phyloP scores from a whole-genome alignment of 2,113 vertebrate species.

The Anthoscopus minutus region DNA sequence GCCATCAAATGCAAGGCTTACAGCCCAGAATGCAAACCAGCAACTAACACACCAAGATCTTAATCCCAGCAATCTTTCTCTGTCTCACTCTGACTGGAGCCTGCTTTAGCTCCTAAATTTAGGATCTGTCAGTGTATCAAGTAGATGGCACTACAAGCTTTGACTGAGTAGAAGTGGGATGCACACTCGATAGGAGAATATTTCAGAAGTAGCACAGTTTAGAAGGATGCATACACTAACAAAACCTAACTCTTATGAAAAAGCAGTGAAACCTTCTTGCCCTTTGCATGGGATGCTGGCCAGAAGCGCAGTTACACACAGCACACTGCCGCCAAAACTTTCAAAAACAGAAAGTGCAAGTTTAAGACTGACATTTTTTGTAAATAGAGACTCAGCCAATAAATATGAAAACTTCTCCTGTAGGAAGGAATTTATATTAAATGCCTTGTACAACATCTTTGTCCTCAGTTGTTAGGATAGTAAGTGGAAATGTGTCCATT shows the following conservation, averaged over 20 bases:
- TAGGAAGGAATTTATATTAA: background rate
- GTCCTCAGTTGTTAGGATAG: background rate
- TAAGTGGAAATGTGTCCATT: background rate
- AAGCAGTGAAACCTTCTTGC: rapidly evolving
- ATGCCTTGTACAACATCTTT: background rate
- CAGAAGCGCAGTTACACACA: background rate
- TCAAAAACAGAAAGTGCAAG: background rate
- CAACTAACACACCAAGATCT: background rate
- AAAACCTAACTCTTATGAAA: background rate
- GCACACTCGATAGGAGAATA: rapidly evolving
- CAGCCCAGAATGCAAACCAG: background rate
- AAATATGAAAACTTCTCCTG: background rate
- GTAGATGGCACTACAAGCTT: slow-evolving; percentile 22
- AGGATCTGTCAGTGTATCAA: background rate
- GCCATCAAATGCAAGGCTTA: background rate
- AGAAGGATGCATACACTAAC: background rate
- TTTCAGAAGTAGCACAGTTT: background rate
- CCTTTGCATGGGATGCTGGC: background rate
- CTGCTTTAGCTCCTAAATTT: background rate
- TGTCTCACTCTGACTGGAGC: background rate
- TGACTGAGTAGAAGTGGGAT: background rate
- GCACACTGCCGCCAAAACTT: background rate
- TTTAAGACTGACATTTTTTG: background rate
- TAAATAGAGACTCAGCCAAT: background rate
- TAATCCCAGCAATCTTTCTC: background rate